phyloP scores from a whole-genome alignment of 2,888 invertebrate genomes.

The Eudasyphora cyanicolor region DNA sequence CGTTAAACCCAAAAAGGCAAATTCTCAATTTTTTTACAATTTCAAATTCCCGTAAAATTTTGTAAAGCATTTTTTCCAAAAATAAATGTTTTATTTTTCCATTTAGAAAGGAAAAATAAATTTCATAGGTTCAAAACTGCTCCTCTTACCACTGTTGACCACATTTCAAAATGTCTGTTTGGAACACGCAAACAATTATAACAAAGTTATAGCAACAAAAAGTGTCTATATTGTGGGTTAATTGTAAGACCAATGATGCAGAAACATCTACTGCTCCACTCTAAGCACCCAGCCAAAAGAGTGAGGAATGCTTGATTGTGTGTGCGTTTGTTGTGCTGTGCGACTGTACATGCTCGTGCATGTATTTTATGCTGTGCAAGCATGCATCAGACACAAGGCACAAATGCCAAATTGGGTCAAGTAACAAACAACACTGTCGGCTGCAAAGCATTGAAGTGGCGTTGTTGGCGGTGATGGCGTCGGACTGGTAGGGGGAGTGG shows the following conservation, averaged over 20 bases:
- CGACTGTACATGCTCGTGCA: slow-evolving; percentile 15
- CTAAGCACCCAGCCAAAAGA: background rate
- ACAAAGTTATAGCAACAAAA: background rate
- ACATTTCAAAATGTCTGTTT: background rate
- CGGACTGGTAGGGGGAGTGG: background rate
- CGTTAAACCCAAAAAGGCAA: too few species aligned
- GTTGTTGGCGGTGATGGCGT: background rate
- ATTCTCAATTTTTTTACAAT: too few species aligned
- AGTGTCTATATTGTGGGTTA: slow-evolving; percentile 40
- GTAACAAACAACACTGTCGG: slow-evolving; percentile 34
- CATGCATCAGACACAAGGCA: slow-evolving; percentile 21
- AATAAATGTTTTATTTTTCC: too few species aligned
- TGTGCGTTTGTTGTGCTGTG: too few species aligned
- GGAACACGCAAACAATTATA: background rate
- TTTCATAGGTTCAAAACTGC: too few species aligned
- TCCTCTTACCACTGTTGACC: background rate
- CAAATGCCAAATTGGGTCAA: slow-evolving; percentile 45
- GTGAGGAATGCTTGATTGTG: slow-evolving; percentile 2
- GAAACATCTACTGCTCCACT: background rate
- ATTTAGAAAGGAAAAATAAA: too few species aligned
- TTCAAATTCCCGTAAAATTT: too few species aligned
- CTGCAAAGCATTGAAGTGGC: background rate
- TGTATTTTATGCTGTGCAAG: slow-evolving; percentile 21
- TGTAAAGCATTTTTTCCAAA: too few species aligned
- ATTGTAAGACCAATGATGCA: slow-evolving; percentile 31